Evolutionary conservation across 37 sponge, comb jelly and placozoan genomes (phyloP).

Genomic region (Spongilla lacustris): DNA sequence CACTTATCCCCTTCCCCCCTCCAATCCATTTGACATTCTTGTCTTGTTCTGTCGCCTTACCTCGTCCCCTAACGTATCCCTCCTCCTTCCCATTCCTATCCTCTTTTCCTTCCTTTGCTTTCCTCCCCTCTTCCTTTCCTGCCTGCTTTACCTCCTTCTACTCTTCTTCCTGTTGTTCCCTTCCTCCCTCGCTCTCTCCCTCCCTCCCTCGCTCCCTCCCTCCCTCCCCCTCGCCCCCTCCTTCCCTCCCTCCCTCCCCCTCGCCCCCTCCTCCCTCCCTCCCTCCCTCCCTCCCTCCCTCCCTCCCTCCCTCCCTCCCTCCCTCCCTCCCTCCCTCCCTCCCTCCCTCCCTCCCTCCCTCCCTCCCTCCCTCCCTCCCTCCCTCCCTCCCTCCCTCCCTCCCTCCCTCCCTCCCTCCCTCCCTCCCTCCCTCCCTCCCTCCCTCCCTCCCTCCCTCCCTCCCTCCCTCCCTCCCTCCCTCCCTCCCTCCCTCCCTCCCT

Average conservation of each 20-base stretch:
- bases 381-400: not conserved
- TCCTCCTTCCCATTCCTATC: not conserved
- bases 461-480: not conserved
- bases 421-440: not conserved
- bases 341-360: constrained; percentile 9
- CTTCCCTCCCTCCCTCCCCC: not conserved
- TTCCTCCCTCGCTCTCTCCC: not conserved
- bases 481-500: not conserved
- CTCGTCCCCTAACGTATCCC: not conserved
- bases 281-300: not conserved
- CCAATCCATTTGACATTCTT: too few relatives aligned
- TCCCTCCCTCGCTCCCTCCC: not conserved
- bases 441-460: not conserved
- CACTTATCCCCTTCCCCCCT: not conserved
- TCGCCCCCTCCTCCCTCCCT: not conserved
- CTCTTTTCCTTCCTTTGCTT: not conserved
- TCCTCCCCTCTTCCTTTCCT: not conserved
- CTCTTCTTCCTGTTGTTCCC: not conserved
- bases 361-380: not conserved
- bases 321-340: constrained; percentile 18
- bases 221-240: too few relatives aligned
- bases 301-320: constrained; percentile 2
- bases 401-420: not conserved
- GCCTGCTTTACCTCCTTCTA: not conserved
- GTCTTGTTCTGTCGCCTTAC: not conserved